phyloP scores from a whole-genome alignment of 2,888 invertebrate species.

The Barypeithes pellucidus region DNA sequence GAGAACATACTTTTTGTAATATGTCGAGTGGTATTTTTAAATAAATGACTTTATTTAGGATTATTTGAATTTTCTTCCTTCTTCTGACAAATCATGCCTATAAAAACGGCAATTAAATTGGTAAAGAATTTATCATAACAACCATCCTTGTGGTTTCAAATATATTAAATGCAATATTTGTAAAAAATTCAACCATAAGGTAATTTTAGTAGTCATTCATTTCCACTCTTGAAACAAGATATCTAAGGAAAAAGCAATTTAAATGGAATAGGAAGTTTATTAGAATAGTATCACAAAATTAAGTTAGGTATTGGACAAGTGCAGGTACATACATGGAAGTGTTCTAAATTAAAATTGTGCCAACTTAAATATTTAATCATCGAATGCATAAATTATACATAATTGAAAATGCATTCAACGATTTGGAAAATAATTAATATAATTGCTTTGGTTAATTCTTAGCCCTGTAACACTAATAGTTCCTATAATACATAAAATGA shows the following conservation, averaged over 20 bases:
- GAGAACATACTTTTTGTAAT: constrained; percentile 81
- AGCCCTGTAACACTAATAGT: too few relatives aligned
- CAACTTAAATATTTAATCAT: not conserved
- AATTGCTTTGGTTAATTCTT: too few relatives aligned
- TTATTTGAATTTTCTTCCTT: not conserved
- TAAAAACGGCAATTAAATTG: too few relatives aligned
- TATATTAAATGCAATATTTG: too few relatives aligned
- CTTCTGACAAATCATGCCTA: too few relatives aligned
- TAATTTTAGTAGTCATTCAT: not conserved
- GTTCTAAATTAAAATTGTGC: not conserved
- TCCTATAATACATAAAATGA: too few relatives aligned
- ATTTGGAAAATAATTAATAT: too few relatives aligned
- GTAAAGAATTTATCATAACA: too few relatives aligned
- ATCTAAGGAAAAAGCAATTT: not conserved
- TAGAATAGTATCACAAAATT: not conserved
- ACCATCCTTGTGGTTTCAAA: too few relatives aligned
- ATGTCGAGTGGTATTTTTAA: constrained; percentile 51
- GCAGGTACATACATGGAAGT: constrained; percentile 8
- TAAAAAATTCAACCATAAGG: not conserved
- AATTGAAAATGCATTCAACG: too few relatives aligned
- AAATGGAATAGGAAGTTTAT: constrained; percentile 4
- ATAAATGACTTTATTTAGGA: constrained; percentile 43
- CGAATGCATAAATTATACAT: too few relatives aligned
- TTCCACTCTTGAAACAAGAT: not conserved
- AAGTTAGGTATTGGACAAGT: not conserved